These are phyloP conservation scores for Celastrina argiolus DNA, from an alignment of 2,888 invertebrate genomes.

Conservation along the genomic window DNA sequence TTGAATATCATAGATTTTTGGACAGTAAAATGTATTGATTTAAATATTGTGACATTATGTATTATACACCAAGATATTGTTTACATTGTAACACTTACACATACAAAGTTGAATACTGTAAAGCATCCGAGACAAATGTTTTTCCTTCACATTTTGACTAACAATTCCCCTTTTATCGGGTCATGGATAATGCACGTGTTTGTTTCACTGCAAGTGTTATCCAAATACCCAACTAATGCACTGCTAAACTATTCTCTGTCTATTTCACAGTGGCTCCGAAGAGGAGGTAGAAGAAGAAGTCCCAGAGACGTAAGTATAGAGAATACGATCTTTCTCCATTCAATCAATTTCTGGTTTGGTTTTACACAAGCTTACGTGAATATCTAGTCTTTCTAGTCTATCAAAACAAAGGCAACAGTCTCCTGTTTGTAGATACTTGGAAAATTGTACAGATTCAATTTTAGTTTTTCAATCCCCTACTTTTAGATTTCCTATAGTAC, in stretches of 20 bases:
- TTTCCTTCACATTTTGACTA: constrained; percentile 19
- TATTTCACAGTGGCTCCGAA: constrained; percentile 79
- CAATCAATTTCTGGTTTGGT: constrained; percentile 55
- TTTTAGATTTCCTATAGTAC: constrained; percentile 37
- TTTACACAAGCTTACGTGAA: constrained; percentile 65
- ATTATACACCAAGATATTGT: constrained; percentile 16
- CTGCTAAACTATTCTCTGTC: constrained; percentile 34
- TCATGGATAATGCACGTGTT: constrained; percentile 20
- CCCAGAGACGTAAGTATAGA: constrained; percentile 83
- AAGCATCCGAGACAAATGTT: constrained; percentile 7
- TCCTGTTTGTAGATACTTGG: constrained; percentile 15
- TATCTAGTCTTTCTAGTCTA: constrained; percentile 42
- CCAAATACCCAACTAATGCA: constrained; percentile 15
- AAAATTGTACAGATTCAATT: constrained; percentile 20
- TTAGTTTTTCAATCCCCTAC: constrained; percentile 41
- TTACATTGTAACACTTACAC: constrained; percentile 19
- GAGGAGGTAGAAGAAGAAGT: constrained; percentile 90
- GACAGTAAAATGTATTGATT: background rate
- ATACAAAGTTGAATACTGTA: constrained; percentile 10
- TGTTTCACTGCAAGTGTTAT: constrained; percentile 22
- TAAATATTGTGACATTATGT: background rate
- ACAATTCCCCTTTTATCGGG: background rate
- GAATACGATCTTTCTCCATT: constrained; percentile 36
- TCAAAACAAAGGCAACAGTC: constrained; percentile 27
- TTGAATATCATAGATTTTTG: background rate